Evolutionary conservation across 2,888 invertebrate species (phyloP).

Genomic region (Phengaris arion): DNA sequence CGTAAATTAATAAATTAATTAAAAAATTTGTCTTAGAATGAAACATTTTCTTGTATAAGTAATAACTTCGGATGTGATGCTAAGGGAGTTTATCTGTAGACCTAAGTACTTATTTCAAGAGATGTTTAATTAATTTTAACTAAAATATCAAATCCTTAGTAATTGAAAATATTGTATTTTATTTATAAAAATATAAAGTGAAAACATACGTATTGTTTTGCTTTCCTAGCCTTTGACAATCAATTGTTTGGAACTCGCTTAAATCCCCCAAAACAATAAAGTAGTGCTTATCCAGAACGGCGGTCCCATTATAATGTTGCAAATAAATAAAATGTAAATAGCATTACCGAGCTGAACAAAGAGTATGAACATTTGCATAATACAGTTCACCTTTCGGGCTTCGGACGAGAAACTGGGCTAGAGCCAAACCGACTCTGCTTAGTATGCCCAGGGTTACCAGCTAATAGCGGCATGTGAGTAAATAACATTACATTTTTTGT

Average conservation of each 20-base stretch:
- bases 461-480: conserved; percentile 36
- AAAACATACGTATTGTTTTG: neutral
- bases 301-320: conserved; percentile 56
- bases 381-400: conserved; percentile 73
- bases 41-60: no score
- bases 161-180: neutral
- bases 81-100: no score
- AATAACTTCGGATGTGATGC: no score
- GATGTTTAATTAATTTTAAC: no score
- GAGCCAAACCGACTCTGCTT: conserved; percentile 72
- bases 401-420: conserved; percentile 60
- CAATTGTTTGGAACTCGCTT: conserved; percentile 42
- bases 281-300: conserved; percentile 47
- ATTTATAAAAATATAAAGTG: neutral
- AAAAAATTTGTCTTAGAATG: neutral
- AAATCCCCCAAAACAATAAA: conserved; percentile 54
- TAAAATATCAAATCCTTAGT: no score
- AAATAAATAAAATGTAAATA: conserved; percentile 75
- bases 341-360: conserved; percentile 68
- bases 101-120: no score
- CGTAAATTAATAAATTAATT: neutral
- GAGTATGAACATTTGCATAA: conserved; percentile 75
- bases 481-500: neutral
- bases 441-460: conserved; percentile 39
- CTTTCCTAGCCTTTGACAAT: neutral